Percentiles rank a stretch among this genome's conserved stretches.
phyloP scores from a whole-genome alignment of 2,888 invertebrate genomes.

The Ypsolopha sequella region DNA sequence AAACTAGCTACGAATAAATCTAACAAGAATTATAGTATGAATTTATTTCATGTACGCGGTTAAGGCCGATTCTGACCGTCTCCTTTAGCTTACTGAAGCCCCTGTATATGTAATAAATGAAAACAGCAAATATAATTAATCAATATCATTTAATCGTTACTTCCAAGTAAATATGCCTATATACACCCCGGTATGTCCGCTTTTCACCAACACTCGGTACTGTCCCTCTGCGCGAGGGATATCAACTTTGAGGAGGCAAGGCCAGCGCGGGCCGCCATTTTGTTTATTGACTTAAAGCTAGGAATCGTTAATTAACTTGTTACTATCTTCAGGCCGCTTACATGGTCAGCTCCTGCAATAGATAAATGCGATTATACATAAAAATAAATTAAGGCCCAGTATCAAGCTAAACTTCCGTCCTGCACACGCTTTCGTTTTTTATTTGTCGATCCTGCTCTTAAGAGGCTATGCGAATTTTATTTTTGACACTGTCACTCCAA shows the following conservation, averaged over 20 bases:
- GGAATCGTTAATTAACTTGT: constrained; percentile 23
- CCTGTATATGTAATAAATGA: too few relatives aligned
- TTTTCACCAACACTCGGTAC: background rate
- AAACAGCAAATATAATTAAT: background rate
- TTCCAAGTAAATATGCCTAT: constrained; percentile 34
- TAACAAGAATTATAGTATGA: too few relatives aligned
- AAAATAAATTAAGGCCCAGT: background rate
- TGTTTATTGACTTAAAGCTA: constrained; percentile 36
- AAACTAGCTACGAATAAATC: too few relatives aligned
- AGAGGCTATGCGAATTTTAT: too few relatives aligned
- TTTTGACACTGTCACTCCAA: too few relatives aligned
- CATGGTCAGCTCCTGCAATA: constrained; percentile 71
- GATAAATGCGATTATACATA: constrained; percentile 13
- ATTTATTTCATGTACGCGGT: too few relatives aligned
- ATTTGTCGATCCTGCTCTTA: too few relatives aligned
- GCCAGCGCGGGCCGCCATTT: background rate
- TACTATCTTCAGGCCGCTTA: constrained; percentile 30
- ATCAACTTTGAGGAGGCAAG: background rate
- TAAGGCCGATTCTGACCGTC: too few relatives aligned
- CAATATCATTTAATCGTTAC: background rate
- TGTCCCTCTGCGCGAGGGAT: constrained; percentile 3
- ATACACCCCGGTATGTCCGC: constrained; percentile 32
- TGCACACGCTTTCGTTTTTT: too few relatives aligned
- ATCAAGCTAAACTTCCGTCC: too few relatives aligned
- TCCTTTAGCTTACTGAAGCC: too few relatives aligned